Evolutionary conservation across 2,888 invertebrate genomes (phyloP), one percentile per base, ranked within the genome.

Genomic region (Sarcophaga variegata): DNA sequence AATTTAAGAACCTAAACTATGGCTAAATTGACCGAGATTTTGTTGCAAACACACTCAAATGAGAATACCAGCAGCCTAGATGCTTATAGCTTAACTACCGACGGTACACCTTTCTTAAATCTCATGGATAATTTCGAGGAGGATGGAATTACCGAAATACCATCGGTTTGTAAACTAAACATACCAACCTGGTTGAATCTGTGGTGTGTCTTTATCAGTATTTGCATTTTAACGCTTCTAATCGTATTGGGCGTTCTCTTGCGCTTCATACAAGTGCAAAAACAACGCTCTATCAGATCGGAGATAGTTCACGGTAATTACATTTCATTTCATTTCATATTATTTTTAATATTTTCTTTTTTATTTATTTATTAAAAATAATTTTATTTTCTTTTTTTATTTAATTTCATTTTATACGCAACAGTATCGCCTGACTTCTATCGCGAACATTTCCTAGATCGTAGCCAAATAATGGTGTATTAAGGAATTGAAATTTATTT

Each of bases 391-490:
- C 27, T 4, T 8, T 37, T 20, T 47, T 25, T 59, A 0, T 70
- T 70, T 27, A 45, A 25, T 22, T 72, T 8, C 37, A 37, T 37
- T 37, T 37, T 1, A 8, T 27, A 27, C 27, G 4, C 6, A 37
- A 37, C 66, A 85, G 88, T 72, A 0, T 81, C 81, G 0, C 75
- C 83, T 22, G 84, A 84, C 37, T 83, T 83, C 49, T 84, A 85
- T 64, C 83, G 76, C 5, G 89, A 88, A 47, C 84, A 86, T 74
- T 81, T 72, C 4, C 8, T 86, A 67, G 89, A 89, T 84, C 86
- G 88, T 59, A 86, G 83, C 69, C 89, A 88, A 78, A 88, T 89
- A 64, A 83, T 89, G 85, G 89, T 88, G 20, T 88, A 88, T 82
- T 89, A 86, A 80, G 37, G 37, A 37, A 37, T 37, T 37, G 37